Conservation (phyloP, 1,140 invertebrate species). For the Cheumatopsyche charites region DNA sequence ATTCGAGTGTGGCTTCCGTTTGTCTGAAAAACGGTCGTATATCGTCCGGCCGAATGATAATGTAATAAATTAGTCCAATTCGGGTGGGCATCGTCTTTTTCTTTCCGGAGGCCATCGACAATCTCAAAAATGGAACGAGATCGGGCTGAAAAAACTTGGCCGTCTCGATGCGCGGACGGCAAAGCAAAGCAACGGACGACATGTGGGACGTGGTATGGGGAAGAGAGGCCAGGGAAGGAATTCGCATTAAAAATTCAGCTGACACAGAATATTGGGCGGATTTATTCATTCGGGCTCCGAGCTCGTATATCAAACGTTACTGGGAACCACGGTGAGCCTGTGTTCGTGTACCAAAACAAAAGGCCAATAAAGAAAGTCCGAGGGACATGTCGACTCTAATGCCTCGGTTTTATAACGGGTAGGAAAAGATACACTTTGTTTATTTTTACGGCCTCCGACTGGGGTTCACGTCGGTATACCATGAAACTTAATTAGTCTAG, state of each 20-base stretch:
- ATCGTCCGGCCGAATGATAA: conserved; percentile 17
- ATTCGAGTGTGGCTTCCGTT: conserved; percentile 9
- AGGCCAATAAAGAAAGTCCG: conserved; percentile 40
- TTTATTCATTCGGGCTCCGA: conserved; percentile 40
- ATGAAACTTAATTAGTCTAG: conserved; percentile 35
- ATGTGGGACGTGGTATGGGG: neutral
- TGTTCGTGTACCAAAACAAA: conserved; percentile 19
- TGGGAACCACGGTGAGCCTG: neutral
- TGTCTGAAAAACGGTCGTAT: conserved; percentile 14
- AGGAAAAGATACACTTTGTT: conserved; percentile 29
- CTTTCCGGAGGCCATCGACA: conserved; percentile 8
- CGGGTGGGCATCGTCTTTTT: neutral
- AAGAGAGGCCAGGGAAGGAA: conserved; percentile 4
- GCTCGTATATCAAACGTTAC: conserved; percentile 44
- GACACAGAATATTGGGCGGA: conserved; percentile 38
- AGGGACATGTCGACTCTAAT: conserved; percentile 36
- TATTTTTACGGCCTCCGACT: conserved; percentile 28
- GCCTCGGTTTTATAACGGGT: conserved; percentile 32
- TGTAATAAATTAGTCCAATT: conserved; percentile 24
- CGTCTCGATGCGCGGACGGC: neutral
- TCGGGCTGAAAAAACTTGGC: conserved; percentile 19
- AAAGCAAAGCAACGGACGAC: neutral
- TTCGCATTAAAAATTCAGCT: conserved; percentile 41
- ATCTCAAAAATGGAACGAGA: conserved; percentile 22
- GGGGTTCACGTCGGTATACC: conserved; percentile 11